Evolutionary conservation across 2,797 vertebrate genomes (phyloP), one percentile per base, ranked within the genome.

Genomic region (Silurus aristotelis): DNA sequence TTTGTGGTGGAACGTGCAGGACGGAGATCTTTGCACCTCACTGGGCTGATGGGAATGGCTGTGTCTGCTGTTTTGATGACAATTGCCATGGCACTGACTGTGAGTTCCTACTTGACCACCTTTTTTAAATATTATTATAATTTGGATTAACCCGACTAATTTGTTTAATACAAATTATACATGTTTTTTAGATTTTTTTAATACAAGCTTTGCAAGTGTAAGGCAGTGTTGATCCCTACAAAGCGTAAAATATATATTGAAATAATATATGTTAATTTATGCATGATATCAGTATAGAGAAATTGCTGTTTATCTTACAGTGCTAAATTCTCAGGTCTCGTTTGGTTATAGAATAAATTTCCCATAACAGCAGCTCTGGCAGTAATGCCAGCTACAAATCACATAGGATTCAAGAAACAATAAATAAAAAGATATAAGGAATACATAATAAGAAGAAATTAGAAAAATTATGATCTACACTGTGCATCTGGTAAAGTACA

Each of bases 1-100:
- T 98, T 98, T 8, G 93, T 99, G 83, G 98, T 99, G 86, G 98
- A 99, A 88, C 94, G 95, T 55, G 94, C 94, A 0, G 98, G 98
- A 12, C 94, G 98, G 66, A 94, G 98, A 89, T 97, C 97, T 0
- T 95, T 99, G 14, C 97, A 99, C 80, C 96, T 99, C 73, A 94
- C 92, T 0, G 98, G 98, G 68, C 92, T 99, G 90, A 95, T 96
- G 0, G 98, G 98, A 67, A 99, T 99, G 98, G 96, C 96, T 0
- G 90, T 92, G 0, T 99, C 97, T 4, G 96, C 98, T 0, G 89
- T 98, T 25, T 94, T 97, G 77, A 96, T 99, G 93, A 99, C 98
- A 3, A 91, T 97, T 0, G 97, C 98, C 0, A 94, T 99, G 94
- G 95, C 95, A 0, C 87, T 99, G 89, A 91, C 96, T 94, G 97